Percentiles rank a stretch among this genome's conserved stretches.
These are phyloP conservation scores for Hymenochirus boettgeri DNA, from an alignment of 2,113 vertebrate species.

Conservation along the genomic window DNA sequence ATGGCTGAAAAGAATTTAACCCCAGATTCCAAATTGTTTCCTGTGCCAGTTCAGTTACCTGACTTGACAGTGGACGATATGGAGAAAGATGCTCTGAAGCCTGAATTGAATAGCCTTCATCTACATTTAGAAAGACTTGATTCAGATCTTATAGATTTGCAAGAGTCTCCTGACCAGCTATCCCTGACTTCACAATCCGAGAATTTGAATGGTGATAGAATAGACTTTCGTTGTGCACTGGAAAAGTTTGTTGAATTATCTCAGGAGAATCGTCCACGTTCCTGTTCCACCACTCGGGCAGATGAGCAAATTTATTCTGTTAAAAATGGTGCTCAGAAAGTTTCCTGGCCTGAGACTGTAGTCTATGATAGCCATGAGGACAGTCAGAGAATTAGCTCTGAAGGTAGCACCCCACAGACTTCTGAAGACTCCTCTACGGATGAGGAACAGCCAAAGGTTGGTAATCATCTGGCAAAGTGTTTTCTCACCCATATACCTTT, in stretches of 20 bases:
- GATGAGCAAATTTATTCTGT: constrained; percentile 64
- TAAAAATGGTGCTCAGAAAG: constrained; percentile 53
- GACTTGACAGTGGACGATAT: constrained; percentile 65
- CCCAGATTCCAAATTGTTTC: constrained; percentile 55
- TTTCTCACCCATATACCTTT: too few relatives aligned
- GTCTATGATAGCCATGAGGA: constrained; percentile 48
- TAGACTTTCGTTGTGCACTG: constrained; percentile 88
- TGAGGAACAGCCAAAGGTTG: constrained; percentile 71
- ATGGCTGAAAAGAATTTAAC: constrained; percentile 57
- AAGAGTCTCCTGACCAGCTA: constrained; percentile 59
- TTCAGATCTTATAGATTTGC: constrained; percentile 58
- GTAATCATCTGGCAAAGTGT: background rate
- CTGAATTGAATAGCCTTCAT: constrained; percentile 62
- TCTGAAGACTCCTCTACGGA: constrained; percentile 66
- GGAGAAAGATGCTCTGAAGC: constrained; percentile 68
- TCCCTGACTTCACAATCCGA: constrained; percentile 50
- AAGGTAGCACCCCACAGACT: constrained; percentile 53
- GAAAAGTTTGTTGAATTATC: constrained; percentile 89
- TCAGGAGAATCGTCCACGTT: constrained; percentile 66
- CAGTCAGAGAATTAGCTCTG: constrained; percentile 51
- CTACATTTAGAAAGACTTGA: constrained; percentile 67
- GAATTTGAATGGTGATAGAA: constrained; percentile 77
- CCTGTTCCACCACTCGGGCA: constrained; percentile 59
- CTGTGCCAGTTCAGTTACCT: constrained; percentile 50
- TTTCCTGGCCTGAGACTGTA: constrained; percentile 49